Evolutionary conservation across 2,113 vertebrate species (phyloP), one percentile per base, ranked within the genome.

Genomic region (Calyptommatus sinebrachiatus): DNA sequence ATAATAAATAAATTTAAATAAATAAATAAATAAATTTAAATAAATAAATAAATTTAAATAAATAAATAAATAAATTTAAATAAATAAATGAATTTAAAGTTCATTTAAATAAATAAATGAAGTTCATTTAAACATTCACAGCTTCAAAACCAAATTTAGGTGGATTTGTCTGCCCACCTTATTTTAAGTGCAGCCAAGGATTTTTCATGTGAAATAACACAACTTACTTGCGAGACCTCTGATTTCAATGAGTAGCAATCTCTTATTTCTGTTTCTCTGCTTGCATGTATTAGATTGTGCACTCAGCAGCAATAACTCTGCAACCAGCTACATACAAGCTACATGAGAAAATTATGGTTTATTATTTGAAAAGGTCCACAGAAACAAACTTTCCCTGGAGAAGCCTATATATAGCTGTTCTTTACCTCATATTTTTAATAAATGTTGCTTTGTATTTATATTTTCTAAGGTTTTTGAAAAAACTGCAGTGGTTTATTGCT

Each of bases 181-280:
- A 18, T 3, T 57, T 12, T 18, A 57, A 57, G 4, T 57, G 53
- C 14, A 57, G 53, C 14, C 53, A 18, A 57, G 48, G 48, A 57
- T 57, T 18, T 57, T 57, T 57, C 53, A 18, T 18, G 53, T 16
- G 53, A 57, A 57, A 57, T 57, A 57, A 50, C 12, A 11, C 12
- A 50, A 50, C 9, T 50, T 50, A 14, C 12, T 11, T 57, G 53
- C 18, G 53, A 57, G 53, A 18, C 18, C 12, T 57, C 8, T 16
- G 16, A 84, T 53, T n/a, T 70, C 22, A 73, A 2, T 61, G 21
- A 78, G 46, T 41, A 29, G 28, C 28, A n/a, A 60, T 29, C 26
- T 82, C 69, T 84, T 29, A 29, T 73, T 72, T 86, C 65, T 84
- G 8, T 46, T 73, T 79, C 83, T 53, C 41, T 72, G 31, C 50